Conservation (phyloP, 2,888 invertebrate species). For the Salpingus planirostris region DNA sequence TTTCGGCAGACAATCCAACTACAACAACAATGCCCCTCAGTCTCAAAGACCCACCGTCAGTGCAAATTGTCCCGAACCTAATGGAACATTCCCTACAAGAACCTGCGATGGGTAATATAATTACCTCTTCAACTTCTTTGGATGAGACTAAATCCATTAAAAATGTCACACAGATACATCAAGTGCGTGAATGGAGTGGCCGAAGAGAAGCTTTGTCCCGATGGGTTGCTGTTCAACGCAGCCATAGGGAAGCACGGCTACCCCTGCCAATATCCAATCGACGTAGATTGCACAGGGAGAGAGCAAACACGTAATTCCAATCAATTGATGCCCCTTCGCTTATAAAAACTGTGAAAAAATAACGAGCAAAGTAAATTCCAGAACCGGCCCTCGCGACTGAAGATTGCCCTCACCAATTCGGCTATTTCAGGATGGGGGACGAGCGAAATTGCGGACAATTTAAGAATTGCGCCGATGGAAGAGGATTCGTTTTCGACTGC, state of each 20-base stretch:
- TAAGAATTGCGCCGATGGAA: constrained; percentile 74
- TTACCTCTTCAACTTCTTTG: not conserved
- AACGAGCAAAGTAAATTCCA: too few relatives aligned
- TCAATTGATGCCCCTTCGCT: not conserved
- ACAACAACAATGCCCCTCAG: constrained; percentile 14
- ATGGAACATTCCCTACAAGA: constrained; percentile 24
- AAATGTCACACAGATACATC: constrained; percentile 35
- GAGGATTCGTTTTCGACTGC: constrained; percentile 61
- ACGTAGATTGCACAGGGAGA: constrained; percentile 66
- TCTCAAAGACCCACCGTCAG: constrained; percentile 8
- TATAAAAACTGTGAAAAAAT: too few relatives aligned
- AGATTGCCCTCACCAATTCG: constrained; percentile 76
- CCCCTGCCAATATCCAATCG: constrained; percentile 78
- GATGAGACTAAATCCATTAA: not conserved
- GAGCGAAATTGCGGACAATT: constrained; percentile 64
- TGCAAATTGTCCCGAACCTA: constrained; percentile 21
- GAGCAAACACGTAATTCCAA: constrained; percentile 54
- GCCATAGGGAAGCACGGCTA: constrained; percentile 56
- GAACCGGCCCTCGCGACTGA: constrained; percentile 65
- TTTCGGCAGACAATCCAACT: not conserved
- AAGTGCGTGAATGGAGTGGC: constrained; percentile 59
- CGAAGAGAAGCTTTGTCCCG: constrained; percentile 70
- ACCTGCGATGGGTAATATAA: constrained; percentile 28
- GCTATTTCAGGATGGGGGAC: constrained; percentile 67
- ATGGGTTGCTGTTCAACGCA: constrained; percentile 72